A percentile compares a stretch with the other conserved stretches of the same genome.
phyloP scores from a whole-genome alignment of 2,797 vertebrate genomes.

The Allobates femoralis region DNA sequence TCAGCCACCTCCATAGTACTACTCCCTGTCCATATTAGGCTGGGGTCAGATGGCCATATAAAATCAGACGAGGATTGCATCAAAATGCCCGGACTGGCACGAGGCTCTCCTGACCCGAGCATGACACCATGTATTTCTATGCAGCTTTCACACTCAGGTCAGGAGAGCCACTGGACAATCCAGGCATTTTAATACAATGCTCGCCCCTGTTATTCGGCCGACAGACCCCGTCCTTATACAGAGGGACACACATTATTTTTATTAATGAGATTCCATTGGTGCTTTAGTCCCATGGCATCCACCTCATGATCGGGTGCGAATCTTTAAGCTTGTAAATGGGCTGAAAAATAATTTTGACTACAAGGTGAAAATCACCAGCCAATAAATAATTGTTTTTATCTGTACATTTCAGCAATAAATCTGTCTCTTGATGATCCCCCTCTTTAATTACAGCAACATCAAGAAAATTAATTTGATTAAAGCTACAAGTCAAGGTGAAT shows the following conservation, averaged over 20 bases:
- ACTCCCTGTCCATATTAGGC: no score
- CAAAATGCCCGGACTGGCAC: no score
- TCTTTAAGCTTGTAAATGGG: slow-evolving; percentile 33
- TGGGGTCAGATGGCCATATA: no score
- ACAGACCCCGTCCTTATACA: neutral
- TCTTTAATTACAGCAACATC: slow-evolving; percentile 63
- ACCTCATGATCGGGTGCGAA: neutral
- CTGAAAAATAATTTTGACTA: slow-evolving; percentile 51
- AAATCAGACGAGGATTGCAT: no score
- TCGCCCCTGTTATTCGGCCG: neutral
- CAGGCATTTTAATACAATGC: no score
- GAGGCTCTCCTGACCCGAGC: no score
- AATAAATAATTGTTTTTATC: slow-evolving; percentile 61
- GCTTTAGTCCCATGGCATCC: slow-evolving; percentile 8
- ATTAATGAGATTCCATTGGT: neutral
- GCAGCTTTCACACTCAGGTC: no score
- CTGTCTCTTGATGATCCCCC: slow-evolving; percentile 56
- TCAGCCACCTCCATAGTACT: no score
- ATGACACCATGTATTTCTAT: no score
- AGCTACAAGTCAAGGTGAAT: slow-evolving; percentile 63
- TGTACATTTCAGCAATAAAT: slow-evolving; percentile 59
- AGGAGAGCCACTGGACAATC: no score
- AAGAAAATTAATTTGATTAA: slow-evolving; percentile 62
- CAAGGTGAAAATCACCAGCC: slow-evolving; percentile 49
- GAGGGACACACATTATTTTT: neutral